These are phyloP conservation scores for Copidosoma aretas DNA, from an alignment of 2,888 invertebrate species.

Conservation along the genomic window DNA sequence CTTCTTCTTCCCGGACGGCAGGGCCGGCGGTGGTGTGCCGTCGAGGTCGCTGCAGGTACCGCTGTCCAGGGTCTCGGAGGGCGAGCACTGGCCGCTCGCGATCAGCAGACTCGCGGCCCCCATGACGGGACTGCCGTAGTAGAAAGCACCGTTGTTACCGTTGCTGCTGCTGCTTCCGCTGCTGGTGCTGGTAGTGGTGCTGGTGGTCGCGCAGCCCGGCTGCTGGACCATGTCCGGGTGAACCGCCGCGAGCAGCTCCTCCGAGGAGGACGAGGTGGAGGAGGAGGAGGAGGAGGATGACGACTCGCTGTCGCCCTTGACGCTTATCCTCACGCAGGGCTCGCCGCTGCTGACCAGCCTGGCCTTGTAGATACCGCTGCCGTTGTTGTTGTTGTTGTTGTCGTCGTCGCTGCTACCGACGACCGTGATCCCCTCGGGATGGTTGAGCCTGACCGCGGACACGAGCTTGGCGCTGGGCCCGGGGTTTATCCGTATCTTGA, in stretches of 20 bases:
- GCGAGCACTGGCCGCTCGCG: slow-evolving; percentile 83
- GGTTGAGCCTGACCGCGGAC: slow-evolving; percentile 40
- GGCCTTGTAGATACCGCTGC: background rate
- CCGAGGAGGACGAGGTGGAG: background rate
- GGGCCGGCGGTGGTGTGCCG: slow-evolving; percentile 73
- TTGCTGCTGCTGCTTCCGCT: slow-evolving; percentile 36
- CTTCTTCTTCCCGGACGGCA: slow-evolving; percentile 73
- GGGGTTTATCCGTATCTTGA: slow-evolving; percentile 74
- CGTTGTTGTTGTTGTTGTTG: background rate
- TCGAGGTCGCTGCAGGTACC: slow-evolving; percentile 87
- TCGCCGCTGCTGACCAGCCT: background rate
- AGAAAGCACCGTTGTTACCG: slow-evolving; percentile 63
- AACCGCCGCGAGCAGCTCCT: background rate
- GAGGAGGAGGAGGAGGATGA: too few species aligned
- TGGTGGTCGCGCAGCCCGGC: background rate
- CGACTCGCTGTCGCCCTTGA: slow-evolving; percentile 11
- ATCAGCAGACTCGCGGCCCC: slow-evolving; percentile 67
- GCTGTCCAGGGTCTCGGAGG: slow-evolving; percentile 82
- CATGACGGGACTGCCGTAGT: slow-evolving; percentile 67
- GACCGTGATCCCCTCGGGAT: background rate
- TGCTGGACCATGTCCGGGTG: background rate
- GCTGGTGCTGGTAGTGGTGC: slow-evolving; percentile 37
- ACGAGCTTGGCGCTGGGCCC: slow-evolving; percentile 48
- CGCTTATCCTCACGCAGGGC: slow-evolving; percentile 32
- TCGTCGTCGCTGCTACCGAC: slow-evolving; percentile 11